These are phyloP conservation scores for Notechis scutatus DNA, from an alignment of 2,113 vertebrate species.

Conservation along the genomic window DNA sequence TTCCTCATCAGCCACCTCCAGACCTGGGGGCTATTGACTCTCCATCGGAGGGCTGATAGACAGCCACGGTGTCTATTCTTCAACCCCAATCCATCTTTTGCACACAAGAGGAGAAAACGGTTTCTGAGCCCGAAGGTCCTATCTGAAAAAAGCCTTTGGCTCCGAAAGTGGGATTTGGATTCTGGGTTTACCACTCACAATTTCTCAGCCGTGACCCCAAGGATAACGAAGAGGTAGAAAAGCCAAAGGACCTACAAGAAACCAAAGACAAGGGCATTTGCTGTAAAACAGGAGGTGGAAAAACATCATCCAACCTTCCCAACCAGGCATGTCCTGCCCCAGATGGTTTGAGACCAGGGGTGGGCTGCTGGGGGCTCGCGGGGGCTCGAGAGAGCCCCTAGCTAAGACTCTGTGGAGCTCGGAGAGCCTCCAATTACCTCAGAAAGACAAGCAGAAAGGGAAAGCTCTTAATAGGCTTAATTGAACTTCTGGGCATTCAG, in stretches of 20 bases:
- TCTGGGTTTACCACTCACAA: conserved; percentile 72
- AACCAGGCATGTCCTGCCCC: background rate
- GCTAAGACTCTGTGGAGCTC: too few relatives aligned
- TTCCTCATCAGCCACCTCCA: too few relatives aligned
- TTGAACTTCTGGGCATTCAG: too few relatives aligned
- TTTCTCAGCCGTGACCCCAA: conserved; percentile 76
- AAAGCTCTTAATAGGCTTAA: too few relatives aligned
- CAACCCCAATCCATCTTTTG: background rate
- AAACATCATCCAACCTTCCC: background rate
- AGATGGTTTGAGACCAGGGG: background rate
- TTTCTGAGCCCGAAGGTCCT: background rate
- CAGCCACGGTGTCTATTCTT: background rate
- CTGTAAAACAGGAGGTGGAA: background rate
- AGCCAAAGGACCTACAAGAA: conserved; percentile 73
- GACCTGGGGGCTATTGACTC: too few relatives aligned
- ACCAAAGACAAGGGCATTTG: background rate
- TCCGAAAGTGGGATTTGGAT: background rate
- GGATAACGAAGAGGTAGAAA: conserved; percentile 77
- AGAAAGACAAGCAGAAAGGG: too few relatives aligned
- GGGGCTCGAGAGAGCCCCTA: too few relatives aligned
- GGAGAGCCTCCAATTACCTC: too few relatives aligned
- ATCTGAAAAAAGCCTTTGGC: background rate
- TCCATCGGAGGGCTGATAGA: too few relatives aligned
- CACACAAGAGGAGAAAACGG: too few relatives aligned
- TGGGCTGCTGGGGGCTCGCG: too few relatives aligned